phyloP scores from a whole-genome alignment of 2,888 invertebrate genomes.

The Tachina grossa region DNA sequence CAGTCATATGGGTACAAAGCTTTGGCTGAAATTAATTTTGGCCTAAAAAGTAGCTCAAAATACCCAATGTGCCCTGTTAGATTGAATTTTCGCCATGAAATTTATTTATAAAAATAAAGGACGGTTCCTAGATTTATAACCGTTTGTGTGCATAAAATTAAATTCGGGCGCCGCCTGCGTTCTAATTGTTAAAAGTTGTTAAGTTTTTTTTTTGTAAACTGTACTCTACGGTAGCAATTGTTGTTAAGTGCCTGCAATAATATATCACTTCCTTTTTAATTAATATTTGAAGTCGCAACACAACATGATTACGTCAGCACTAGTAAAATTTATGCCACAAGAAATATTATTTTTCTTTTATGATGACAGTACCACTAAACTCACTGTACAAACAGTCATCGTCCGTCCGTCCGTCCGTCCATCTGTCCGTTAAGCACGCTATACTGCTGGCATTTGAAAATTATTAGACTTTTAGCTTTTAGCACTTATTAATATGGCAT shows the following conservation, averaged over 20 bases:
- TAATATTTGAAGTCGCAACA: not conserved
- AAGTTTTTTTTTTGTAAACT: not conserved
- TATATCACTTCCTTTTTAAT: not conserved
- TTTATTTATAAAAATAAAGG: no score
- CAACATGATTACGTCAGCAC: constrained; percentile 13
- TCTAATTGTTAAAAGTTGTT: not conserved
- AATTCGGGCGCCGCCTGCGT: not conserved
- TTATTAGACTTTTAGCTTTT: not conserved
- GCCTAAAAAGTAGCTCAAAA: no score
- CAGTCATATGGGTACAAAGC: no score
- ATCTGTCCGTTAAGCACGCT: constrained; percentile 3
- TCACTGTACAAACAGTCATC: not conserved
- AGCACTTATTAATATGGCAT: not conserved
- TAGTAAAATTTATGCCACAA: not conserved
- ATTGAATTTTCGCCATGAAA: no score
- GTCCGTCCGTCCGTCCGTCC: no score
- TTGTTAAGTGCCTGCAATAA: not conserved
- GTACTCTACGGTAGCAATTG: not conserved
- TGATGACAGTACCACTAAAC: constrained; percentile 23
- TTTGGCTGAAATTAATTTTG: no score
- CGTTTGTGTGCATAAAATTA: no score
- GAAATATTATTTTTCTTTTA: not conserved
- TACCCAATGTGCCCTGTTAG: no score
- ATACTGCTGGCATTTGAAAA: not conserved
- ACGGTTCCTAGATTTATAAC: no score